A percentile compares a stretch with the other conserved stretches of the same genome.
Conservation (phyloP, 2,113 vertebrate species). For the Plecturocebus donacophilus region DNA sequence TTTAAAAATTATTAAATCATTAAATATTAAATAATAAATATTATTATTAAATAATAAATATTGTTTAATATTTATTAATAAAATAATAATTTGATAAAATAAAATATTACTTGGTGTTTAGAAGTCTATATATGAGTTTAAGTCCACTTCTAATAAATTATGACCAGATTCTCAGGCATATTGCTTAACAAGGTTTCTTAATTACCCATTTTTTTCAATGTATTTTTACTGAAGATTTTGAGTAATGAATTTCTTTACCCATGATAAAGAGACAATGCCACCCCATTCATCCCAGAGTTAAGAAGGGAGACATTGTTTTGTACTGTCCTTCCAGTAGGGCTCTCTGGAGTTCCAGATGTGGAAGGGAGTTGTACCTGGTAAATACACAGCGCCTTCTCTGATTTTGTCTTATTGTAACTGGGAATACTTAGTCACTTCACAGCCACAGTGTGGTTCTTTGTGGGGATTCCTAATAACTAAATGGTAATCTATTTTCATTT, state of each 20-base stretch:
- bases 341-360: neutral
- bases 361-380: neutral
- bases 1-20: too few relatives aligned
- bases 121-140: neutral
- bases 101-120: neutral
- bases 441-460: neutral
- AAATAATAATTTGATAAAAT: constrained; percentile 20
- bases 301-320: neutral
- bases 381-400: neutral
- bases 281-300: neutral
- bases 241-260: neutral
- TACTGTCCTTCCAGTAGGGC: neutral
- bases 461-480: neutral
- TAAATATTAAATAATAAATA: too few relatives aligned
- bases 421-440: neutral
- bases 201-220: neutral
- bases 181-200: neutral
- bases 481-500: constrained; percentile 34
- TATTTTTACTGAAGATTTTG: neutral
- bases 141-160: neutral
- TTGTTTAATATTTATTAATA: neutral
- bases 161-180: neutral
- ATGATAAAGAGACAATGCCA: neutral
- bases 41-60: too few relatives aligned
- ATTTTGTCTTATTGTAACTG: neutral